phyloP scores from a whole-genome alignment of 2,888 invertebrate genomes.

The Andrena haemorrhoa region DNA sequence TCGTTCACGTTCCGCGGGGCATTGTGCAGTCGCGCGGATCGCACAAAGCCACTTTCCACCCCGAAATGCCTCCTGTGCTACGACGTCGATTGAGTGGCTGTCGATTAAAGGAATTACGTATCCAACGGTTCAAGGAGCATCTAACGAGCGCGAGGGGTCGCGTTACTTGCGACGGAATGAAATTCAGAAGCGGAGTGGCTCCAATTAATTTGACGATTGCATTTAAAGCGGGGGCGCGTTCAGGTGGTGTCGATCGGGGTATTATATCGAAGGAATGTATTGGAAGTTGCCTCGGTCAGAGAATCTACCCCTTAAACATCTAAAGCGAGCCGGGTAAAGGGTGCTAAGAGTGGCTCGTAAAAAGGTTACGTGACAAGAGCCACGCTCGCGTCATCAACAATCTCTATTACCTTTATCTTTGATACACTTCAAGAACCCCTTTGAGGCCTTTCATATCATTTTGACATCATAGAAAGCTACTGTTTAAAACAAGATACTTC shows the following conservation, averaged over 20 bases:
- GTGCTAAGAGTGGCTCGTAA: too few species aligned
- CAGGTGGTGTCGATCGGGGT: conserved; percentile 6
- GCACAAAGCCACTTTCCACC: neutral
- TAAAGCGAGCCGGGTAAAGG: too few species aligned
- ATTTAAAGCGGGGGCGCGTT: conserved; percentile 9
- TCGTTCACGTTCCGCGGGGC: neutral
- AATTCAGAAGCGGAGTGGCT: conserved; percentile 13
- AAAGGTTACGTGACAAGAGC: too few species aligned
- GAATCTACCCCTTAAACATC: too few species aligned
- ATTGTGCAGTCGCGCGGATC: neutral
- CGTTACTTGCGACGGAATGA: neutral
- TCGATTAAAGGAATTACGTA: conserved; percentile 15
- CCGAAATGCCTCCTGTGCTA: neutral
- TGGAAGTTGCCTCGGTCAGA: neutral
- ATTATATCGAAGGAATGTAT: conserved; percentile 22
- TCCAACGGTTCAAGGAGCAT: neutral
- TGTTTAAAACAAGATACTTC: too few species aligned
- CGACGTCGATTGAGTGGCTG: neutral
- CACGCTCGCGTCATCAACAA: too few species aligned
- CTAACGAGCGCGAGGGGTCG: conserved; percentile 15
- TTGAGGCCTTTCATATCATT: too few species aligned
- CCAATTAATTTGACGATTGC: conserved; percentile 35
- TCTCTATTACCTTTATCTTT: too few species aligned
- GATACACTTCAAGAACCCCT: too few species aligned
- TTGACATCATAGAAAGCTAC: too few species aligned